Base-by-base conservation (phyloP, 2,797 vertebrate genomes). In the Thripadectes ignobilis region DNA sequence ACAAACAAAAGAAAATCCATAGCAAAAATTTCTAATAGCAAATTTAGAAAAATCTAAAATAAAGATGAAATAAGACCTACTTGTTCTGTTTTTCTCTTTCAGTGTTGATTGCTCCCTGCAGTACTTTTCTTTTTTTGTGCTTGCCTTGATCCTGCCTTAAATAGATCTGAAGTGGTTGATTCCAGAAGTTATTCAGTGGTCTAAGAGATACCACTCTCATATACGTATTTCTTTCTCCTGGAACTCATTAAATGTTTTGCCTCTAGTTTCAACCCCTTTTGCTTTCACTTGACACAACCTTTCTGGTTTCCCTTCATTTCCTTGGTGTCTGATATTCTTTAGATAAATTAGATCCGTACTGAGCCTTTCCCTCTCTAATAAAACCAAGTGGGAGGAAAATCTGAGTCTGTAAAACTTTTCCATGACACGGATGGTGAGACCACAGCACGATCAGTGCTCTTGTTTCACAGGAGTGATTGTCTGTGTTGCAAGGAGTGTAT, bases 181-280 rank as follows among this genome's bases (percentile, higher is more conserved):
- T 79, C 46, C 51, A 27, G 52, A 89, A 93, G 61, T 74, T 87
- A 73, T 80, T 65, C 38, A 0, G 9, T 36, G 63, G 36, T 92
- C 67, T 72, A 73, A 46, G 41, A 82, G 80, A n/a, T 91, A 57
- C 87, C 58, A 72, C 46, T 51, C 49, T 92, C 41, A 36, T 2
- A 1, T n/a, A 34, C 0, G 1, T 78, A 26, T 85, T 76, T 91
- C 51, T 91, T 89, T 84, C 57, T 65, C 57, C 30, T 51, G 32
- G 67, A 77, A 69, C 65, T 95, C 85, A 61, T 91, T 80, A 83
- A 89, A 61, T 81, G 34, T 74, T 86, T 83, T 80, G 23, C 74
- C 57, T 65, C 43, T 73, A 74, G 61, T 58, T 91, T 73, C 43
- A 61, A 46, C 23, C 7, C 26, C 29, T 84, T 81, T 67, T 39